Evolutionary conservation across 53 echinoderm and acorn worm genomes (phyloP), one percentile per base, ranked within the genome.

Genomic region (Mesocentrotus franciscanus): DNA sequence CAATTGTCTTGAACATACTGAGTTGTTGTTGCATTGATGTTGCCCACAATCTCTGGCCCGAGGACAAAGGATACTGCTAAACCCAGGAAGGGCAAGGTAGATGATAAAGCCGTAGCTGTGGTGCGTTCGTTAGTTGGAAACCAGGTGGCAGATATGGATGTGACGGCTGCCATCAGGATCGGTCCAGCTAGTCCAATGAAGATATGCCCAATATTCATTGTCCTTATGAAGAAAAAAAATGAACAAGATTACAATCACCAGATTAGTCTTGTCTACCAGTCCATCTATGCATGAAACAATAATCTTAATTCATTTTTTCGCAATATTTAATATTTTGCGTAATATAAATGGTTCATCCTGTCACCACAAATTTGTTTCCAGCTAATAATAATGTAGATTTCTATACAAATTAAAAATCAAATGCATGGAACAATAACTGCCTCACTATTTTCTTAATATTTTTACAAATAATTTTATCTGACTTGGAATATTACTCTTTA

Each of bases 171-270:
- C 97, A 97, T 98, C 89, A 96, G 60, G 4, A 99, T 94, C 5
- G 99, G 99, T 10, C 97, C 98, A 55, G 97, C 95, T 42, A 98
- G 76, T 66, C 99, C 99, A 81, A 98, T 99, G 27, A 96, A 96
- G 22, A 98, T 64, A 11, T 99, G 99, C 56, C 99, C 98, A 49
- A 89, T 39, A 42, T 99, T 96, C 94, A 98, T 97, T 26, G 96
- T 96, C 99, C 99, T 99, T 75, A 4, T 35, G 29, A 9, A 4
- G 27, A 35, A 61, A 60, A 49, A 83, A 10, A 34, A 26, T 24
- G 11, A 59, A 89, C 29, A 89, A 78, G 3, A 30, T 78, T 78
- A 34, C 6, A 78, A 78, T 14, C 29, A 78, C 18, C 18, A 61
- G 61, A 61, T 61, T 17, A 39, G 29, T 78, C 10, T 3, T 14